Evolutionary conservation across 2,797 vertebrate species (phyloP), one percentile per base, ranked within the genome.

Genomic region (Psittacula echo): DNA sequence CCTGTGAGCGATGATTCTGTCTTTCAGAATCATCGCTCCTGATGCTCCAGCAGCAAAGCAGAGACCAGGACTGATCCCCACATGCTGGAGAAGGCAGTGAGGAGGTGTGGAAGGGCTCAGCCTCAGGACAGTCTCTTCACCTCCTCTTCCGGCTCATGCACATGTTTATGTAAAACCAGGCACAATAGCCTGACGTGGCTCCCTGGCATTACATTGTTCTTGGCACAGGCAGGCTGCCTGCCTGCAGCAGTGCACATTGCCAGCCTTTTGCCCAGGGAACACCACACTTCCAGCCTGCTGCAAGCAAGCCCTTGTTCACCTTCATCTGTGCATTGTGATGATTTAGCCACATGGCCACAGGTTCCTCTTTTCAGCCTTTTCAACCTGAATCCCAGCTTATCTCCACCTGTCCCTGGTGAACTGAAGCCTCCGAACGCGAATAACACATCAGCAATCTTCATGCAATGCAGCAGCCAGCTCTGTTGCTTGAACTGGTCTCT

Each of bases 31-130:
- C 29, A 62, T 3, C 4, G 7, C 16, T 79, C 19, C n/a, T 70
- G 26, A 5, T 68, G 48, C 56, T 82, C 42, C 58, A 73, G 45
- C 32, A 91, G 78, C 48, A 61, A 32, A 86, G 73, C 72, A 11
- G 30, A 74, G 44, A 11, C 41, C 41, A 60, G 51, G 26, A 71
- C 11, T 26, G 47, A 74, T 58, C 70, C 32, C 56, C 8, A 3
- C 8, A 4, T 42, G 65, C 26, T 8, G 3, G 50, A 77, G 47
- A 79, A 68, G 30, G 54, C 42, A 73, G 47, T 29, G 20, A 26
- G 42, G 26, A 77, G 48, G 19, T 51, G 6, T 0, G 0, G 50
- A 65, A 10, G 4, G 19, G 66, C 66, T 81, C 37, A 61, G 60
- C 67, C 54, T 39, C 41, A 85, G 54, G 32, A 58, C 32, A 32